Conservation (phyloP, 2,797 vertebrate species). For the Leptoclinus maculatus region DNA sequence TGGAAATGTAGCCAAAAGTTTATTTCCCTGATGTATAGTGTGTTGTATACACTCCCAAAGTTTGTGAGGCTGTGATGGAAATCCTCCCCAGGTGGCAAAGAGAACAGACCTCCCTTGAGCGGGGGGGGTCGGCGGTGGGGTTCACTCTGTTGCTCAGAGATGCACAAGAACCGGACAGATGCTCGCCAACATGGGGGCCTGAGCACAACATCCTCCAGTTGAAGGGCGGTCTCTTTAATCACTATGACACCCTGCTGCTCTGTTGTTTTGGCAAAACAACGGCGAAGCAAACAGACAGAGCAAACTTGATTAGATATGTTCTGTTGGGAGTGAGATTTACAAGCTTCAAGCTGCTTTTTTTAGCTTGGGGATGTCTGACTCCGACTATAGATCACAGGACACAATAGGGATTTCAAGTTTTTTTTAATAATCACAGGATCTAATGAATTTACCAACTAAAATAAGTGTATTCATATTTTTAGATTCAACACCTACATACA, state of each 20-base stretch:
- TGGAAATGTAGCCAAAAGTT: neutral
- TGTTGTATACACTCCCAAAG: constrained; percentile 3
- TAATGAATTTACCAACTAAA: neutral
- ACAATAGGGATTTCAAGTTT: neutral
- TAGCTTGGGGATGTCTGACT: neutral
- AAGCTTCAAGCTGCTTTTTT: constrained; percentile 29
- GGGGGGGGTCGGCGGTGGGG: neutral
- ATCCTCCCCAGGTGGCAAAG: constrained; percentile 32
- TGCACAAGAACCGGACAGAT: constrained; percentile 51
- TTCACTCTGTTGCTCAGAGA: constrained; percentile 24
- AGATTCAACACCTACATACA: no score
- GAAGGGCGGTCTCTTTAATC: constrained; percentile 72
- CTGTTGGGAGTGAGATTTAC: constrained; percentile 53
- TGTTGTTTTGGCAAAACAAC: constrained; percentile 60
- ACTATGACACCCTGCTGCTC: constrained; percentile 63
- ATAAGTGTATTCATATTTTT: neutral
- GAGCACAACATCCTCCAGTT: constrained; percentile 58
- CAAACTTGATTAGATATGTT: constrained; percentile 63
- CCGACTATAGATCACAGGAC: constrained; percentile 22
- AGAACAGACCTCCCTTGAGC: constrained; percentile 26
- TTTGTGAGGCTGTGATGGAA: constrained; percentile 35
- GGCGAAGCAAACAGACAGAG: constrained; percentile 48
- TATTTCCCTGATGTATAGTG: neutral
- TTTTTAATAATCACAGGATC: neutral
- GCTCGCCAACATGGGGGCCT: constrained; percentile 58